phyloP scores from a whole-genome alignment of 2,888 invertebrate genomes.

The Tupiocoris notatus region DNA sequence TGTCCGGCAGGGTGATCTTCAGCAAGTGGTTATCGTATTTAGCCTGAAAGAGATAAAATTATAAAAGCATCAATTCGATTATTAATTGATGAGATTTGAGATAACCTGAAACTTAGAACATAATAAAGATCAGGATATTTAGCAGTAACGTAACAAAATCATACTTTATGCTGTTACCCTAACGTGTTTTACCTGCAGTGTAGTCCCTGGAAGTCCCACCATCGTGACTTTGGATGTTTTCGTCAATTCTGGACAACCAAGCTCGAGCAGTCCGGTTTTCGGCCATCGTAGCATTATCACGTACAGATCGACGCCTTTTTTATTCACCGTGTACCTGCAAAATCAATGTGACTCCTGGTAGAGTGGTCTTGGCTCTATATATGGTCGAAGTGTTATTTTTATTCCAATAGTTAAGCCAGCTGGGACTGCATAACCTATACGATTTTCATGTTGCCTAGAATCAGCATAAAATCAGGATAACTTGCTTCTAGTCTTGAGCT shows the following conservation, averaged over 20 bases:
- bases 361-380: too few relatives aligned
- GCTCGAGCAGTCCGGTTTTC: conserved; percentile 57
- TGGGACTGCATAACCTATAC: too few relatives aligned
- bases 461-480: too few relatives aligned
- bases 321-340: conserved; percentile 50
- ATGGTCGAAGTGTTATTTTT: too few relatives aligned
- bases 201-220: conserved; percentile 55
- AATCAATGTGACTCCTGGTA: too few relatives aligned
- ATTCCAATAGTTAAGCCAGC: too few relatives aligned
- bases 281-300: conserved; percentile 74
- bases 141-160: too few relatives aligned
- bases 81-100: conserved; percentile 52
- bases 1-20: conserved; percentile 56
- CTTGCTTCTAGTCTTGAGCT: too few relatives aligned
- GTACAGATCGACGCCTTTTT: conserved; percentile 58
- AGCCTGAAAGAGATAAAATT: conserved; percentile 58
- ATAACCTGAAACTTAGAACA: too few relatives aligned
- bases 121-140: too few relatives aligned
- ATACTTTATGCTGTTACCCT: too few relatives aligned
- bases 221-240: conserved; percentile 55
- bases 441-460: too few relatives aligned
- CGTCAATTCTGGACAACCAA: conserved; percentile 54
- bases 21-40: conserved; percentile 50
- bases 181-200: conserved; percentile 6
- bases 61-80: conserved; percentile 9